Conservation (phyloP, 30 jellyfish, hydroid and myxozoan species). For the Hydractinia echinata region DNA sequence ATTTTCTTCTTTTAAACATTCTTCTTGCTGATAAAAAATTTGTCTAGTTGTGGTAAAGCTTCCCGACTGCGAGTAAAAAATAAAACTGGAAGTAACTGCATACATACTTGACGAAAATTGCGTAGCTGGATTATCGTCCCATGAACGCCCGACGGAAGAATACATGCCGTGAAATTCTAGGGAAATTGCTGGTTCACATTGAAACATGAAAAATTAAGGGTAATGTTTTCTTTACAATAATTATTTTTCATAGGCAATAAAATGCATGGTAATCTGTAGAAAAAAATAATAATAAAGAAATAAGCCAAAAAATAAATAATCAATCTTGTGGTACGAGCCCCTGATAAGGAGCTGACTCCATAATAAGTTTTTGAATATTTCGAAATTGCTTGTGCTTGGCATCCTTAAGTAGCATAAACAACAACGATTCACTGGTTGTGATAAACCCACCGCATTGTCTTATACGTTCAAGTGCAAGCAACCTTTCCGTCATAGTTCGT, state of each 20-base stretch:
- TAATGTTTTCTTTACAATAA: too few relatives aligned
- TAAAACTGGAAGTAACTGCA: too few relatives aligned
- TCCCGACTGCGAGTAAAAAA: too few relatives aligned
- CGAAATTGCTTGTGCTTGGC: slow-evolving; percentile 78
- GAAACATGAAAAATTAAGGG: too few relatives aligned
- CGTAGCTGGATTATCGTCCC: too few relatives aligned
- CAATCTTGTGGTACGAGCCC: slow-evolving; percentile 30
- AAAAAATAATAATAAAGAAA: not conserved
- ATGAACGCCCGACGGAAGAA: too few relatives aligned
- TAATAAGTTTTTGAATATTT: slow-evolving; percentile 58
- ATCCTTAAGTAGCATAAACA: slow-evolving; percentile 77
- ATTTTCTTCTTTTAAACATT: too few relatives aligned
- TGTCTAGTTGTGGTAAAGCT: too few relatives aligned
- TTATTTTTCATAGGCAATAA: not conserved
- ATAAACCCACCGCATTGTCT: slow-evolving; percentile 83
- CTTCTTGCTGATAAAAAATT: too few relatives aligned
- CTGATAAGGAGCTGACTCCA: slow-evolving; percentile 68
- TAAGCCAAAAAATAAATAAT: not conserved
- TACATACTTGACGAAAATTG: too few relatives aligned
- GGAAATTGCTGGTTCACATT: too few relatives aligned
- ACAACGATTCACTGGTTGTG: slow-evolving; percentile 86
- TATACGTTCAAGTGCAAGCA: slow-evolving; percentile 84
- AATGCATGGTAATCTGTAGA: not conserved
- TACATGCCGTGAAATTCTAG: too few relatives aligned
- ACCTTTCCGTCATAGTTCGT: slow-evolving; percentile 67